These are phyloP conservation scores for Enteromius paludinosus DNA, from an alignment of 2,797 vertebrate genomes.

Conservation along the genomic window DNA sequence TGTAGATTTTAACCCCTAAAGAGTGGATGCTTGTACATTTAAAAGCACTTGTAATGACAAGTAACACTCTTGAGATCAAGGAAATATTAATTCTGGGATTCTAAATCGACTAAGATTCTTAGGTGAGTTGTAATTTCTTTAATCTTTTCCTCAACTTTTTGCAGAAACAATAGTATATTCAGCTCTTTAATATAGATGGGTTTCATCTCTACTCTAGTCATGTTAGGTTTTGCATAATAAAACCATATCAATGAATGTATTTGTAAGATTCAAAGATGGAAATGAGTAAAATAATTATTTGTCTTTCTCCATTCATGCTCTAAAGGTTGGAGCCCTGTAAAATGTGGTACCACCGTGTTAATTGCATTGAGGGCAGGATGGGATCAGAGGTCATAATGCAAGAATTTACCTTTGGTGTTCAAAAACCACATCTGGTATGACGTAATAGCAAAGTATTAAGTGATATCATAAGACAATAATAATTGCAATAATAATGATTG, in stretches of 20 bases:
- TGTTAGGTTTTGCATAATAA: not conserved
- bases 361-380: slow-evolving; percentile 61
- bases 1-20: not conserved
- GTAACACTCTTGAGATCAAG: not conserved
- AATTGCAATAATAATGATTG: not conserved
- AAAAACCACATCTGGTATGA: not conserved
- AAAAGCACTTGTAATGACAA: not conserved
- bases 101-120: not conserved
- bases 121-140: not conserved
- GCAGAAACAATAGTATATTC: not conserved
- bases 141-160: not conserved
- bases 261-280: not conserved
- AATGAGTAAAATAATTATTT: not conserved
- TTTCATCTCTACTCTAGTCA: not conserved
- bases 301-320: not conserved
- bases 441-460: no score
- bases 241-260: not conserved
- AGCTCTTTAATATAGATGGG: not conserved
- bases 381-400: slow-evolving; percentile 65
- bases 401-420: slow-evolving; percentile 73
- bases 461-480: no score
- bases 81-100: not conserved
- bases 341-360: slow-evolving; percentile 74
- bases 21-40: not conserved
- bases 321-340: slow-evolving; percentile 33